Evolutionary conservation across 2,888 invertebrate species (phyloP), one percentile per base, ranked within the genome.

Genomic region (Aromia moschata): DNA sequence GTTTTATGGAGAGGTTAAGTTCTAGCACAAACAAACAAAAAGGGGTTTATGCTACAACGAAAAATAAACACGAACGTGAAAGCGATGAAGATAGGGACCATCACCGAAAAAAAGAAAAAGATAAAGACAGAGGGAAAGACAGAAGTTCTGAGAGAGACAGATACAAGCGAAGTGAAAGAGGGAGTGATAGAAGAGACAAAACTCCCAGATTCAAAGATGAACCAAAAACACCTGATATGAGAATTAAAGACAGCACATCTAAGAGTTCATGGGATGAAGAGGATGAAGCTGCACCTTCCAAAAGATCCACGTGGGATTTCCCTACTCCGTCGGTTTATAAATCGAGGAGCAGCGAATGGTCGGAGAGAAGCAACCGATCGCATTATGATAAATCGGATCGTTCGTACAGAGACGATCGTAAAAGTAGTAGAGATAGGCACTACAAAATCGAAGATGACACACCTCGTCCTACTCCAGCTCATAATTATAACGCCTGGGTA

Each of bases 281-380:
- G 44, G 91, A 91, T 45, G 83, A 83, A 25, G 85, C 84, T 31
- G 81, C 82, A 2, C 84, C 86, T 1, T 77, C 84, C 0, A 87
- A 86, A 56, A 89, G 87, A 69, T 96, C 96, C 0, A 88, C 89
- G 49, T 98, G 97, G 97, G 97, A 97, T 80, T 89, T 93, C 75
- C 95, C 96, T 0, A 96, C 96, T 0, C 97, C 96, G 0, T 84
- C 86, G 68, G 82, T 86, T 0, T 84, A 81, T 67, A 82, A 78
- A 51, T 53, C 60, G 9, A 60, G 58, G 40, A 55, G 60, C 36
- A 67, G 67, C 41, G 75, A 77, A 44, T 80, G 79, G 79, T 80
- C 80, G 16, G 80, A 80, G 60, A 66, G 79, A 59, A 70, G 33
- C 71, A 70, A 54, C 59, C 63, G 69, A 37, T 70, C 56, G 15